Conservation (phyloP, 2,797 vertebrate species). For the Oreonectes daqikongensis region DNA sequence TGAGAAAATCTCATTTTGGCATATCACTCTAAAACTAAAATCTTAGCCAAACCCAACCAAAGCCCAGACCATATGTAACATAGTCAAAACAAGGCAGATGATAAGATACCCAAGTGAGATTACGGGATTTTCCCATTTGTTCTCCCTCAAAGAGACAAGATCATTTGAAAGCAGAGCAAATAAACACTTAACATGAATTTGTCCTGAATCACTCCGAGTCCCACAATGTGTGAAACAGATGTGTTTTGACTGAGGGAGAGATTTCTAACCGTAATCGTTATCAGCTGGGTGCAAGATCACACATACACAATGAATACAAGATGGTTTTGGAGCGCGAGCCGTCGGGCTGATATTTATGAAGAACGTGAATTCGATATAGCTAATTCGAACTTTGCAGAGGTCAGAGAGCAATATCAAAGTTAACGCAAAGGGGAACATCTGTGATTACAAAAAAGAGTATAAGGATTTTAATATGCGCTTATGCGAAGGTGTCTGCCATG, state of each 20-base stretch:
- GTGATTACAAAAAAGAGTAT: slow-evolving; percentile 2
- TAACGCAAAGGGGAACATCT: slow-evolving; percentile 4
- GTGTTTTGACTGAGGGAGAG: slow-evolving; percentile 30
- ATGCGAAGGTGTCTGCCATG: neutral
- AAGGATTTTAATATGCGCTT: neutral
- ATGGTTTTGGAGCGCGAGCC: neutral
- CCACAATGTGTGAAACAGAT: slow-evolving; percentile 59
- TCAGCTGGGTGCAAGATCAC: slow-evolving; percentile 27
- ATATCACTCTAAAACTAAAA: slow-evolving; percentile 7
- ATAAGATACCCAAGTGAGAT: slow-evolving; percentile 26
- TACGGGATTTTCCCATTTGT: slow-evolving; percentile 37
- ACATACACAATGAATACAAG: slow-evolving; percentile 31
- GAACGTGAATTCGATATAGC: slow-evolving; percentile 22
- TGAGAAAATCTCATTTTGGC: neutral
- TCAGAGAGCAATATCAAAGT: slow-evolving; percentile 33
- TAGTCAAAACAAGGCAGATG: slow-evolving; percentile 17
- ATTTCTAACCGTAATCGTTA: slow-evolving; percentile 27
- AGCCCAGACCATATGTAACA: slow-evolving; percentile 4
- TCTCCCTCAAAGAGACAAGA: slow-evolving; percentile 50
- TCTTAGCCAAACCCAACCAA: slow-evolving; percentile 11
- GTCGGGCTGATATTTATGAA: slow-evolving; percentile 37
- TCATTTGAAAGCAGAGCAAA: slow-evolving; percentile 44
- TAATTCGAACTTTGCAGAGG: slow-evolving; percentile 38
- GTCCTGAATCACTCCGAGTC: slow-evolving; percentile 37
- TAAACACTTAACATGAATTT: slow-evolving; percentile 50